Evolutionary conservation across 2,797 vertebrate genomes (phyloP).

Genomic region (Siniperca scherzeri): DNA sequence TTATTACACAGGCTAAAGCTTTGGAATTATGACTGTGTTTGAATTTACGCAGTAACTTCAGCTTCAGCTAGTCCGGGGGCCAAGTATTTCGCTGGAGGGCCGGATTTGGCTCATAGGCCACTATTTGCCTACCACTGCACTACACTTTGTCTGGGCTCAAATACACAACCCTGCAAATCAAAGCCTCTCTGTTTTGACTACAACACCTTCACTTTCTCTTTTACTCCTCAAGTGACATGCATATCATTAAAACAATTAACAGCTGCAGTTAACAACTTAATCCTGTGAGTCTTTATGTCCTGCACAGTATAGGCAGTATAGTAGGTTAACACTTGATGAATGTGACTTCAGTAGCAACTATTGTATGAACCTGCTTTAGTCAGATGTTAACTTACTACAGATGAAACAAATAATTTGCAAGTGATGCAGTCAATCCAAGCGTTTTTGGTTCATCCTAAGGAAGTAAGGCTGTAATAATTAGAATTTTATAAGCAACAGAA

Average conservation of each 20-base stretch:
- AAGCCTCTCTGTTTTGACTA: conserved; percentile 77
- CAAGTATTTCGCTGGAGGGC: no score
- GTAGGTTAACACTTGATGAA: background rate
- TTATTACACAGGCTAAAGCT: no score
- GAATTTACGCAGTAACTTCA: background rate
- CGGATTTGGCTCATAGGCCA: background rate
- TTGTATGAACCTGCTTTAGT: background rate
- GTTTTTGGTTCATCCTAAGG: background rate
- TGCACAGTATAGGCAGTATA: background rate
- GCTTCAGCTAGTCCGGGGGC: background rate
- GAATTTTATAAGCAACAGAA: background rate
- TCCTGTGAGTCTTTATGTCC: conserved; percentile 31
- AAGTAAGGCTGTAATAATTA: background rate
- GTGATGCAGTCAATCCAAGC: background rate
- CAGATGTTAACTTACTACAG: background rate
- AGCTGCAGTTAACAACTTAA: conserved; percentile 48
- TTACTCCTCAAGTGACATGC: conserved; percentile 38
- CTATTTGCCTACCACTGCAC: background rate
- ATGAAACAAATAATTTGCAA: background rate
- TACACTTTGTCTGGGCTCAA: conserved; percentile 83
- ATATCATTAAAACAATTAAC: conserved; percentile 51
- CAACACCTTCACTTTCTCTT: conserved; percentile 63
- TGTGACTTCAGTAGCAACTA: background rate
- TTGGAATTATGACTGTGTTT: no score
- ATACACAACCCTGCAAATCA: conserved; percentile 89